Evolutionary conservation across 2,888 invertebrate genomes (phyloP).

Genomic region (Agriopis aurantiaria): DNA sequence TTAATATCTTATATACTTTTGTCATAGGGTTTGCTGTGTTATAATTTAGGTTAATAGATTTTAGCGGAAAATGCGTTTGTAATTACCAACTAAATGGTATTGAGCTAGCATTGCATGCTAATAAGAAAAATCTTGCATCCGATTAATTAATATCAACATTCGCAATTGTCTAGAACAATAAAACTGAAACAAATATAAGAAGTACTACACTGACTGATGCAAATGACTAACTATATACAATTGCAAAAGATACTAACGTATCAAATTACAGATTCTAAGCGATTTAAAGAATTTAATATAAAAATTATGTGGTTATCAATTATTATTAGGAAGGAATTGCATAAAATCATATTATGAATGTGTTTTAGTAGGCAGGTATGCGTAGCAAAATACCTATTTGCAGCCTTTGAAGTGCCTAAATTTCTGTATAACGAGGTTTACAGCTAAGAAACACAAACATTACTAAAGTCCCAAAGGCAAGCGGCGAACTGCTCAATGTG

Average conservation of each 20-base stretch:
- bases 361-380: slow-evolving; percentile 5
- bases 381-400: slow-evolving; percentile 25
- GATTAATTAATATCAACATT: slow-evolving; percentile 42
- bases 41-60: slow-evolving; percentile 8
- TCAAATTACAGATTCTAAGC: slow-evolving; percentile 41
- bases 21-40: neutral
- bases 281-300: slow-evolving; percentile 24
- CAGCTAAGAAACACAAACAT: slow-evolving; percentile 77
- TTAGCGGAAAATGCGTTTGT: neutral
- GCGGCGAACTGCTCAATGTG: slow-evolving; percentile 56
- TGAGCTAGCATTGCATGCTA: slow-evolving; percentile 13
- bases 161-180: slow-evolving; percentile 42
- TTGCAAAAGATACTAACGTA: slow-evolving; percentile 39
- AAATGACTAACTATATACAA: slow-evolving; percentile 42
- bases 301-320: too few relatives aligned
- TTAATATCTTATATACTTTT: neutral
- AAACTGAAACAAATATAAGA: slow-evolving; percentile 41
- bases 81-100: neutral
- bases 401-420: slow-evolving; percentile 43
- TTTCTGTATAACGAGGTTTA: slow-evolving; percentile 78
- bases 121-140: slow-evolving; percentile 52
- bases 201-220: slow-evolving; percentile 41
- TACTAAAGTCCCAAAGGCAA: slow-evolving; percentile 76
- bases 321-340: neutral
- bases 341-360: neutral